Base-by-base conservation (phyloP, 2,113 vertebrate species). In the Microcebus ravelobensis region DNA sequence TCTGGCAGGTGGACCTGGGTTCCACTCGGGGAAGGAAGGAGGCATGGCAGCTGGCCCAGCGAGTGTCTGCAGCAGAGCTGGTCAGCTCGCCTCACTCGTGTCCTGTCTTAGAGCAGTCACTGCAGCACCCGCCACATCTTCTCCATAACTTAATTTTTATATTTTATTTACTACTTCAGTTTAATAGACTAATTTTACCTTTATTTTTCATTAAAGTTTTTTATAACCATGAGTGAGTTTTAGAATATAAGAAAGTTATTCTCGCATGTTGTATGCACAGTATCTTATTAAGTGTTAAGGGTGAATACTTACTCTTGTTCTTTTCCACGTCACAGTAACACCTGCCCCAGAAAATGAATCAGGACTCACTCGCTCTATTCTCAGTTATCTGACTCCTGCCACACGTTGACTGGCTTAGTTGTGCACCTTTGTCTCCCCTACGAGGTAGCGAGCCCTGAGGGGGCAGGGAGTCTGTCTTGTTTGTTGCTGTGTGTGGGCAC, bases 331-430 rank as follows among this genome's bases (percentile, higher is more conserved):
- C 63, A 3, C 39, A 0, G 6, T 9, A 29, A 25, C 23, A 0
- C 71, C 55, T 15, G 7, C 68, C 80, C 70, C 34, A 12, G 82
- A 36, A 63, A 3, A 1, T 0, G 48, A 23, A 3, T 13, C 42
- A 7, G 67, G 29, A 34, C 6, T 42, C 25, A 36, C 9, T 23
- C 29, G 13, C 25, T 39, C 6, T 31, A 5, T 6, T 18, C 21
- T 42, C 18, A 0, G 4, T 27, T 15, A n/a, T 52, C 92, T 2
- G 0, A 36, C 11, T 48, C 6, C 34, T 3, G 67, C 36, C 8
- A 2, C 48, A 0, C 2, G 0, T 12, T 25, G 6, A 0, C 59
- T 17, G 42, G 4, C 5, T 14, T 15, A 34, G 11, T 20, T 3
- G 34, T 7, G 36, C 11, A 8, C 13, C 31, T 68, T 65, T 45